A percentile compares a stretch with the other conserved stretches of the same genome.
Conservation (phyloP, 2,113 vertebrate species). For the Theristicus caerulescens region DNA sequence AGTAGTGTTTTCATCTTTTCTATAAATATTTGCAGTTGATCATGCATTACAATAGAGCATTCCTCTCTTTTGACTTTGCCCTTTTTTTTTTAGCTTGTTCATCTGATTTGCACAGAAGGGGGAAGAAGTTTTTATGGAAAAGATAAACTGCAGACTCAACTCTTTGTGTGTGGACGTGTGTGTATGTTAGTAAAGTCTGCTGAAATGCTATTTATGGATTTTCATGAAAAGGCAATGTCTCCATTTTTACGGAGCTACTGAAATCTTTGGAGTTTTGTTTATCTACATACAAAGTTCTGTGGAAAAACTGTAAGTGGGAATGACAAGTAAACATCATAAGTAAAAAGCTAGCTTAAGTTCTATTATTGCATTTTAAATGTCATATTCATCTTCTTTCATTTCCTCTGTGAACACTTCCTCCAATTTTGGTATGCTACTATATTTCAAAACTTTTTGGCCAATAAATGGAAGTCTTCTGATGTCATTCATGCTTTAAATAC, state of each 20-base stretch:
- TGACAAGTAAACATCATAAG: neutral
- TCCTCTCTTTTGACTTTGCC: slow-evolving; percentile 53
- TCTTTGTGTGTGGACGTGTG: neutral
- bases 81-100: neutral
- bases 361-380: neutral
- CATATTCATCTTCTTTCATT: slow-evolving; percentile 6
- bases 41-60: slow-evolving; percentile 33
- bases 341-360: neutral
- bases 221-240: neutral
- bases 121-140: slow-evolving; percentile 9
- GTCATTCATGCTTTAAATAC: neutral
- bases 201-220: slow-evolving; percentile 5
- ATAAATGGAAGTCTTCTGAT: neutral
- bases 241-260: neutral
- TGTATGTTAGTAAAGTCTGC: neutral
- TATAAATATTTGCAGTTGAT: slow-evolving; percentile 55
- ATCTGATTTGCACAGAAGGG: slow-evolving; percentile 9
- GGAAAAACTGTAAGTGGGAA: neutral
- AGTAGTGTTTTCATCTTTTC: slow-evolving; percentile 38
- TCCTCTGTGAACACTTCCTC: slow-evolving; percentile 1
- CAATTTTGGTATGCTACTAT: neutral
- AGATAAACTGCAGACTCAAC: neutral
- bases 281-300: neutral
- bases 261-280: neutral
- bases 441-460: neutral